Percentiles rank a stretch among this genome's conserved stretches.
Evolutionary conservation across 2,888 invertebrate species (phyloP).

Genomic region (Nemurella pictetii): DNA sequence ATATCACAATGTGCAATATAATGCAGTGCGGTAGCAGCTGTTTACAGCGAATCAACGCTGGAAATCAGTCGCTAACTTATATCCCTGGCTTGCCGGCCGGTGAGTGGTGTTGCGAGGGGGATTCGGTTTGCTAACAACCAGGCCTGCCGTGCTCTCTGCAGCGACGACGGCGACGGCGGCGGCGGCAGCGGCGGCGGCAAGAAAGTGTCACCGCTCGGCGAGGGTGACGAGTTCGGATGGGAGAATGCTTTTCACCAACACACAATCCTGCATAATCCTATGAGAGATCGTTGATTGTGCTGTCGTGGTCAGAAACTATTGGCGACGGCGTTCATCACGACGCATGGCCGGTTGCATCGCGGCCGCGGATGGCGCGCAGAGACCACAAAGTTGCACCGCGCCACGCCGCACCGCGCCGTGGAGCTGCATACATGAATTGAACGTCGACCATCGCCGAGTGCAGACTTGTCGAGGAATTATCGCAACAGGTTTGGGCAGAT

Average conservation of each 20-base stretch:
- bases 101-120: background rate
- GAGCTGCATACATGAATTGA: background rate
- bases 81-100: background rate
- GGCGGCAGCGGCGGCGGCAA: background rate
- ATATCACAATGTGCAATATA: background rate
- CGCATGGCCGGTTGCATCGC: background rate
- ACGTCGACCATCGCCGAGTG: background rate
- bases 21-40: background rate
- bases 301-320: conserved; percentile 10
- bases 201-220: conserved; percentile 11
- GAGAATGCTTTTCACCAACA: conserved; percentile 5
- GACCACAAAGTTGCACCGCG: background rate
- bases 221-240: background rate
- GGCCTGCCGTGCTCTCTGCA: background rate
- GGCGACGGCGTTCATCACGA: background rate
- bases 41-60: background rate
- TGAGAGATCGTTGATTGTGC: conserved; percentile 26
- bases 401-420: too few relatives aligned
- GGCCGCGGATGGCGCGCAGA: background rate
- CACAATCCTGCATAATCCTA: conserved; percentile 21
- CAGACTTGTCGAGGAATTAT: background rate
- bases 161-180: too few relatives aligned
- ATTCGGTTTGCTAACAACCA: conserved; percentile 7
- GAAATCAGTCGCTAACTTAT: background rate
- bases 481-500: background rate